phyloP scores from a whole-genome alignment of 2,888 invertebrate genomes.

The Phytoseiulus persimilis region DNA sequence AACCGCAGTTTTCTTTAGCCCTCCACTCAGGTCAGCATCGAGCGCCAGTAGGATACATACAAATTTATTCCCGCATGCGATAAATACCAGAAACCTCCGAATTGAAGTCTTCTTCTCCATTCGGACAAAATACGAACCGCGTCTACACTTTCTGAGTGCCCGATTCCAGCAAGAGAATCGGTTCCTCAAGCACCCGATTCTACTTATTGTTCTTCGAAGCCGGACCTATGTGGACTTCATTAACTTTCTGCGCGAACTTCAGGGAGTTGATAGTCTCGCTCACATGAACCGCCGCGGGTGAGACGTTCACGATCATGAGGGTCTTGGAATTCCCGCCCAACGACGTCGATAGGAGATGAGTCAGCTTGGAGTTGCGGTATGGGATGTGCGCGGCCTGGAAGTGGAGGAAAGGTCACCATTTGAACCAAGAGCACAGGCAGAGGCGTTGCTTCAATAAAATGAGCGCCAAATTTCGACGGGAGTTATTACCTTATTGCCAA shows the following conservation, averaged over 20 bases:
- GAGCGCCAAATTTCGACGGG: too few relatives aligned
- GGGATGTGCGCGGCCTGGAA: constrained; percentile 67
- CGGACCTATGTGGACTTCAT: constrained; percentile 24
- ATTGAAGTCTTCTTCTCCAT: too few relatives aligned
- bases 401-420: constrained; percentile 42
- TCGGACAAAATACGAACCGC: too few relatives aligned
- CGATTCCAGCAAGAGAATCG: not conserved
- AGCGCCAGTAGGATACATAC: not conserved
- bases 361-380: constrained; percentile 79
- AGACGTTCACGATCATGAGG: constrained; percentile 82
- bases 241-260: constrained; percentile 67
- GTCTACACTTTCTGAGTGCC: too few relatives aligned
- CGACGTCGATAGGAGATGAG: constrained; percentile 77
- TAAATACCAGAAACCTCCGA: too few relatives aligned
- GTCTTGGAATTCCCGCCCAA: constrained; percentile 86
- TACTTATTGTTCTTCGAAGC: constrained; percentile 28
- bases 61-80: not conserved
- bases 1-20: not conserved
- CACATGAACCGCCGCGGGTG: constrained; percentile 73
- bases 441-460: not conserved
- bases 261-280: constrained; percentile 78
- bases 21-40: not conserved
- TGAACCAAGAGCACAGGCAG: not conserved
- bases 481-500: constrained; percentile 66
- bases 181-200: not conserved